These are phyloP conservation scores for Autographa gamma DNA, from an alignment of 2,888 invertebrate species.

Conservation along the genomic window DNA sequence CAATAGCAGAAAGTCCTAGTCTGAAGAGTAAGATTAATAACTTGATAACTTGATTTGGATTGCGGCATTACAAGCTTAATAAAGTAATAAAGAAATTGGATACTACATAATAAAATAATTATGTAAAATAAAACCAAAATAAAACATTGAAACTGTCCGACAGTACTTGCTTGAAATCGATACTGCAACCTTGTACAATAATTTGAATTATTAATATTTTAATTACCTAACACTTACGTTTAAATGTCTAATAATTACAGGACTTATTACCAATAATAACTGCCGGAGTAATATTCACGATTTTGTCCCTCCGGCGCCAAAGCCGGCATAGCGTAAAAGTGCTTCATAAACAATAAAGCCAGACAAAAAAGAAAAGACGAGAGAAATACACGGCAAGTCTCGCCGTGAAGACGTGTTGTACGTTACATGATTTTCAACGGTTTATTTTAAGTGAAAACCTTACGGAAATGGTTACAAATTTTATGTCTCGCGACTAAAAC, in stretches of 20 bases:
- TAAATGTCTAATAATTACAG: background rate
- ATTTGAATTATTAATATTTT: no score
- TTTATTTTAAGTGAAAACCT: slow-evolving; percentile 43
- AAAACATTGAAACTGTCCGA: no score
- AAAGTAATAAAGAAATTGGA: no score
- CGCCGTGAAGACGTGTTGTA: slow-evolving; percentile 26
- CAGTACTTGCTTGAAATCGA: no score
- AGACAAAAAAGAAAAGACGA: slow-evolving; percentile 26
- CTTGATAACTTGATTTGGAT: no score
- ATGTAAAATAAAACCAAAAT: no score
- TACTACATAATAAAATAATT: no score
- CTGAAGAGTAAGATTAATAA: no score
- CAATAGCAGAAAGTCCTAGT: no score
- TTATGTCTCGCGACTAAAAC: slow-evolving; percentile 43
- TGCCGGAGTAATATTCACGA: background rate
- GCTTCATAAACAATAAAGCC: slow-evolving; percentile 16
- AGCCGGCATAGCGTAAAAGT: background rate
- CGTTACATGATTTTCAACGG: slow-evolving; percentile 37
- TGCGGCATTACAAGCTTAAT: no score
- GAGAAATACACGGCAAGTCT: slow-evolving; percentile 13
- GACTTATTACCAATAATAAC: background rate
- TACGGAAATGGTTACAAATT: slow-evolving; percentile 52
- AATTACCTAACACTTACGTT: background rate
- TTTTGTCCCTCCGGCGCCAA: background rate
- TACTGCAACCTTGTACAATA: no score